Percentiles rank a stretch among this genome's conserved stretches.
Conservation (phyloP, 2,797 vertebrate genomes). For the Lindbergichthys nudifrons region DNA sequence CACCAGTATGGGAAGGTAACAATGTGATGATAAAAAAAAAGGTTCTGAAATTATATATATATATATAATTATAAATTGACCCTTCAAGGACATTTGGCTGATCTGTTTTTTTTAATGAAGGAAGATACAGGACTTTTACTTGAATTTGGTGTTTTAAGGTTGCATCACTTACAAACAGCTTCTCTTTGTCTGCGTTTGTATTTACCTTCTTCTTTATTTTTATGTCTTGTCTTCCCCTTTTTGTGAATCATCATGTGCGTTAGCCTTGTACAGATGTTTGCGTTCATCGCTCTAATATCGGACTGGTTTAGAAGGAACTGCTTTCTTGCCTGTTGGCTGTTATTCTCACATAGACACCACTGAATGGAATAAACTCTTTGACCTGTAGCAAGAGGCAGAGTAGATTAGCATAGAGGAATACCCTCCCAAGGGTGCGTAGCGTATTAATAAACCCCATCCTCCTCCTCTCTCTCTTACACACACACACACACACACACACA, state of each 20-base stretch:
- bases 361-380: conserved; percentile 17
- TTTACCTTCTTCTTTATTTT: background rate
- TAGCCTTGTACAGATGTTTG: background rate
- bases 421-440: conserved; percentile 9
- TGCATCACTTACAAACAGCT: background rate
- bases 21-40: too few species aligned
- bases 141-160: too few species aligned
- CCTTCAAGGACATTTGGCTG: too few species aligned
- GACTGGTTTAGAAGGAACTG: background rate
- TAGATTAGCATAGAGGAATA: conserved; percentile 21
- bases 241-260: background rate
- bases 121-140: too few species aligned
- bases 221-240: background rate
- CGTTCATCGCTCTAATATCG: background rate
- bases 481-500: background rate
- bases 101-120: too few species aligned
- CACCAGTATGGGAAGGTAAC: too few species aligned
- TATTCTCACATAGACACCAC: conserved; percentile 34
- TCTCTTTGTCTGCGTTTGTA: background rate
- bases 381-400: conserved; percentile 28
- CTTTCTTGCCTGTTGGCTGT: conserved; percentile 26
- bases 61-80: too few species aligned
- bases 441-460: conserved; percentile 28
- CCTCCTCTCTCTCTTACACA: background rate
- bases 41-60: too few species aligned